A percentile compares a stretch with the other conserved stretches of the same genome.
phyloP scores from a whole-genome alignment of 1,140 invertebrate genomes.

The Pseudomyrmex flavicornis region DNA sequence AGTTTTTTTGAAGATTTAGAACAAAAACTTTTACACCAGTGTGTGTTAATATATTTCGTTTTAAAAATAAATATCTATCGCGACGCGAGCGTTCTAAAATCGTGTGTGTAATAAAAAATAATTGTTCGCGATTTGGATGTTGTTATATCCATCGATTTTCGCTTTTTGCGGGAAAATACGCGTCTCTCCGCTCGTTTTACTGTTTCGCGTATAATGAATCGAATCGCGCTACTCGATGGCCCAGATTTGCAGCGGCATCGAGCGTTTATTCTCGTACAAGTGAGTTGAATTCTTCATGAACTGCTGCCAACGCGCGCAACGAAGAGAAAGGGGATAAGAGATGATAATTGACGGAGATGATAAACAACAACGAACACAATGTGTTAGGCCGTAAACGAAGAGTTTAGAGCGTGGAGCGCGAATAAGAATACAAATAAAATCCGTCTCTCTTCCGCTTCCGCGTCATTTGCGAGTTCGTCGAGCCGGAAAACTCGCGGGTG shows the following conservation, averaged over 20 bases:
- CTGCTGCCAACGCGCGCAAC: neutral
- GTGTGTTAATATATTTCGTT: no score
- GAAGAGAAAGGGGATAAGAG: conserved; percentile 17
- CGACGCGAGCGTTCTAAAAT: no score
- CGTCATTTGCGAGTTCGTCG: neutral
- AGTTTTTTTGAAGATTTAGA: no score
- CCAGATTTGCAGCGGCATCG: conserved; percentile 58
- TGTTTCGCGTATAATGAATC: conserved; percentile 45
- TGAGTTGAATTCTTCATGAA: conserved; percentile 38
- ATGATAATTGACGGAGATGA: conserved; percentile 43
- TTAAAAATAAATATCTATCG: no score
- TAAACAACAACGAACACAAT: conserved; percentile 23
- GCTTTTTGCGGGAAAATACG: no score
- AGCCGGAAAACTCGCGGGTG: neutral
- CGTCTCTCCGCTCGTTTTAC: neutral
- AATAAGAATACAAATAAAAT: conserved; percentile 30
- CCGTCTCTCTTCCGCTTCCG: conserved; percentile 50
- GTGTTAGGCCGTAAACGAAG: neutral
- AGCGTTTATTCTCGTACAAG: conserved; percentile 48
- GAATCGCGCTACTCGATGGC: conserved; percentile 26
- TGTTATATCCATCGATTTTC: no score
- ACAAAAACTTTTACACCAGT: no score
- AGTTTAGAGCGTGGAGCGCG: neutral
- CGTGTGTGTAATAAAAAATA: no score
- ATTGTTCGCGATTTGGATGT: no score